Evolutionary conservation across 2,888 invertebrate genomes (phyloP).

Genomic region (Drosophila suboccidentalis): DNA sequence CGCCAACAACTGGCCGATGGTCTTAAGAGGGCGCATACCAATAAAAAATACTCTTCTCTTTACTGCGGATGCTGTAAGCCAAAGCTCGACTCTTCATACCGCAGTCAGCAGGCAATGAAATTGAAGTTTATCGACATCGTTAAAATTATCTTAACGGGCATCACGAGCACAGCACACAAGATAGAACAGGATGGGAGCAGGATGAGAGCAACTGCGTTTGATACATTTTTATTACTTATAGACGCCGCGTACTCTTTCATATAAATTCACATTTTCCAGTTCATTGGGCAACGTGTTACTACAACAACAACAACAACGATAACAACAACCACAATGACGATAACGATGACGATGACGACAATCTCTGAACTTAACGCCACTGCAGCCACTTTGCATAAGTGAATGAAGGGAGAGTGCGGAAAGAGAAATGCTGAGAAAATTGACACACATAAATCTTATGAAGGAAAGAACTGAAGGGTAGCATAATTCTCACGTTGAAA

Average conservation of each 20-base stretch:
- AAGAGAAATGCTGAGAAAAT: constrained; percentile 49
- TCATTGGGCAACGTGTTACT: constrained; percentile 59
- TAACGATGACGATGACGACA: constrained; percentile 44
- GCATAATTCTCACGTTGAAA: constrained; percentile 71
- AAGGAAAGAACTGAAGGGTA: background rate
- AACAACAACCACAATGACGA: constrained; percentile 17
- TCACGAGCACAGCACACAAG: constrained; percentile 54
- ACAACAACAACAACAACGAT: constrained; percentile 6
- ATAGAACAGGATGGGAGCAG: constrained; percentile 13
- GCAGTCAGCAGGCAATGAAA: constrained; percentile 71
- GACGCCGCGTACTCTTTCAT: constrained; percentile 68
- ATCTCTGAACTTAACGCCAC: constrained; percentile 54
- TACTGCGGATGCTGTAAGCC: constrained; percentile 1
- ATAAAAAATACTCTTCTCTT: background rate
- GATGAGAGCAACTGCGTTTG: constrained; percentile 30
- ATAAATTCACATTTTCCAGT: constrained; percentile 81
- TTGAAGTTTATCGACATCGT: constrained; percentile 81
- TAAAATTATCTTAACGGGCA: constrained; percentile 80
- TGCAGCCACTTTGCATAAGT: constrained; percentile 72
- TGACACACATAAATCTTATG: constrained; percentile 72
- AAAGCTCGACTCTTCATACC: constrained; percentile 13
- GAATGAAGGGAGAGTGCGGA: constrained; percentile 27
- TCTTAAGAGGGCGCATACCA: background rate
- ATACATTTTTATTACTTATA: constrained; percentile 70
- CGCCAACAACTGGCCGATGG: constrained; percentile 41